A percentile compares a stretch with the other conserved stretches of the same genome.
These are phyloP conservation scores for Arenicola marina DNA, from an alignment of 2,888 invertebrate species.

Conservation along the genomic window DNA sequence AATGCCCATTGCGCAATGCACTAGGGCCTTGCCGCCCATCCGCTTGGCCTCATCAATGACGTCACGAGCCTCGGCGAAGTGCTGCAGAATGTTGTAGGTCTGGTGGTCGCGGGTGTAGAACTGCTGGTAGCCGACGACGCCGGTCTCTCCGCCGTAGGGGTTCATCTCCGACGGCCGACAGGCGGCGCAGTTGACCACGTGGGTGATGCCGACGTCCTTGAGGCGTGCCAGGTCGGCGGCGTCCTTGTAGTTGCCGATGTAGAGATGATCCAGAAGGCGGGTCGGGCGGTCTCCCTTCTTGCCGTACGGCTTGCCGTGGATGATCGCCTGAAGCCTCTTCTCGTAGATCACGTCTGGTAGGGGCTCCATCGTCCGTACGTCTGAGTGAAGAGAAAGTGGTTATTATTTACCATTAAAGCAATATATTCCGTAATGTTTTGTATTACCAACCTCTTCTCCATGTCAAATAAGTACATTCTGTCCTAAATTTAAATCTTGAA, in stretches of 20 bases:
- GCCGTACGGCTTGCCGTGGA: too few relatives aligned
- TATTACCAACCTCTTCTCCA: too few relatives aligned
- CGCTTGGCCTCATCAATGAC: conserved; percentile 6
- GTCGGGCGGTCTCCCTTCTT: too few relatives aligned
- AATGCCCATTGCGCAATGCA: conserved; percentile 23
- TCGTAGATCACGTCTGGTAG: too few relatives aligned
- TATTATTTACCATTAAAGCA: too few relatives aligned
- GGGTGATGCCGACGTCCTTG: conserved; percentile 8
- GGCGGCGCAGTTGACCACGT: conserved; percentile 15
- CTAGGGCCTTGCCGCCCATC: conserved; percentile 10
- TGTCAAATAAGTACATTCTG: too few relatives aligned
- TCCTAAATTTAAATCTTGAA: too few relatives aligned
- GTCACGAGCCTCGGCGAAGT: conserved; percentile 2
- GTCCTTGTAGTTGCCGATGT: conserved; percentile 15
- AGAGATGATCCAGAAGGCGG: conserved; percentile 1
- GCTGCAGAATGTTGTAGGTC: conserved; percentile 9
- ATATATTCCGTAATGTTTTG: too few relatives aligned
- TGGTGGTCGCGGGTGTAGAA: conserved; percentile 10
- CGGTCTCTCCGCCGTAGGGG: conserved; percentile 4
- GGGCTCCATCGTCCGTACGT: too few relatives aligned
- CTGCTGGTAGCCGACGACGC: conserved; percentile 1
- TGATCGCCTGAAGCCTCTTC: too few relatives aligned
- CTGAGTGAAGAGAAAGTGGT: too few relatives aligned
- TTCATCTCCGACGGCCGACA: background rate
- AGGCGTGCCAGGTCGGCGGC: conserved; percentile 4